These are phyloP conservation scores for Neocrepidodera transversa DNA, from an alignment of 2,888 invertebrate genomes.

Conservation along the genomic window DNA sequence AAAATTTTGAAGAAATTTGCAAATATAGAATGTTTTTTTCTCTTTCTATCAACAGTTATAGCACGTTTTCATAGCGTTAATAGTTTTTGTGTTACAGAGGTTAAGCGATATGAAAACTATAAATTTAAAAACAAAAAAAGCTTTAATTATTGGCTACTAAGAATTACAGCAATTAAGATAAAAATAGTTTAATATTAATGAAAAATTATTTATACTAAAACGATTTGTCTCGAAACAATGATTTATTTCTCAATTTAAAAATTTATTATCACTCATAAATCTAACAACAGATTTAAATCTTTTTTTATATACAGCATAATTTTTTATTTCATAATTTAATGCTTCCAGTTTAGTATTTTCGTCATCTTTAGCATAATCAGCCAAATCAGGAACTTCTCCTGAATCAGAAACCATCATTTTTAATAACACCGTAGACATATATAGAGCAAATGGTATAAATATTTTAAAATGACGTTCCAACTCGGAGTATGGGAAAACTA, in stretches of 20 bases:
- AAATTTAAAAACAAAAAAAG: too few species aligned
- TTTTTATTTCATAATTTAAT: not conserved
- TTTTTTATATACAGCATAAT: slow-evolving; percentile 1
- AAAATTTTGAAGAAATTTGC: too few species aligned
- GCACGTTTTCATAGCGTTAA: too few species aligned
- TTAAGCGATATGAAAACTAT: too few species aligned
- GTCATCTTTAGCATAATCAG: not conserved
- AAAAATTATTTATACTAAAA: too few species aligned
- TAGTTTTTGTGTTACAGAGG: too few species aligned
- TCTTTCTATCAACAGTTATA: too few species aligned
- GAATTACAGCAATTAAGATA: too few species aligned
- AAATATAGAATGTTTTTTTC: too few species aligned
- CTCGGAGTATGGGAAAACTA: slow-evolving; percentile 43
- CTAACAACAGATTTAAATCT: slow-evolving; percentile 13
- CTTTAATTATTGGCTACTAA: too few species aligned
- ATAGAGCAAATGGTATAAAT: slow-evolving; percentile 18
- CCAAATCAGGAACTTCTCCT: slow-evolving; percentile 21
- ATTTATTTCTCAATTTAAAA: not conserved
- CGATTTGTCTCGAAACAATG: too few species aligned
- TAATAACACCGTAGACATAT: slow-evolving; percentile 19
- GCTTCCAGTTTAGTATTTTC: not conserved
- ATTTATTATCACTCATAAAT: slow-evolving; percentile 13
- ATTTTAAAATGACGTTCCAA: slow-evolving; percentile 24
- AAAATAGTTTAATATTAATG: too few species aligned
- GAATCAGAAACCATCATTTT: slow-evolving; percentile 24